Conservation (phyloP, 2,113 vertebrate species). For the Oxyura jamaicensis region DNA sequence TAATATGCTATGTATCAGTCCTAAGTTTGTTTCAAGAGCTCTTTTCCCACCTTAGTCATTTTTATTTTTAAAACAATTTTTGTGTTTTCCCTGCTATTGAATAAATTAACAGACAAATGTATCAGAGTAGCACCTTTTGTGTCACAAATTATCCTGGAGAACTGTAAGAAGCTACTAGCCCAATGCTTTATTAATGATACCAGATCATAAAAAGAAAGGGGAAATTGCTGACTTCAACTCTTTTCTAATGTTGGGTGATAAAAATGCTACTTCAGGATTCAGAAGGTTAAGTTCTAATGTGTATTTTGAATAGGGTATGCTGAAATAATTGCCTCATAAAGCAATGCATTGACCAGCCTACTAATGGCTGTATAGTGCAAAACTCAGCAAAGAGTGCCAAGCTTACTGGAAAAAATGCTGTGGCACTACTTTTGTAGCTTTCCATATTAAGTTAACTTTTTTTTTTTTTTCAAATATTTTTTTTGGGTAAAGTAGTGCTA, state of each 20-base stretch:
- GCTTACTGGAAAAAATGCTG: conserved; percentile 88
- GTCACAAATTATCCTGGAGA: conserved; percentile 86
- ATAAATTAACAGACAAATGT: conserved; percentile 86
- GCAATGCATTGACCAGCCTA: conserved; percentile 87
- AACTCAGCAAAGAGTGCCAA: conserved; percentile 88
- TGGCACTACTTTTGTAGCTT: conserved; percentile 76
- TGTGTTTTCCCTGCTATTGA: conserved; percentile 61
- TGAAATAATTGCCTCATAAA: conserved; percentile 94
- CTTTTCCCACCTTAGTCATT: conserved; percentile 15
- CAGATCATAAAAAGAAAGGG: conserved; percentile 83
- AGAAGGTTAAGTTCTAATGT: conserved; percentile 96
- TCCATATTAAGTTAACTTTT: conserved; percentile 71
- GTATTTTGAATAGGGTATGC: conserved; percentile 92
- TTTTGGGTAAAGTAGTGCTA: neutral
- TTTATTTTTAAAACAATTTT: conserved; percentile 72
- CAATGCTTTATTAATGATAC: conserved; percentile 92
- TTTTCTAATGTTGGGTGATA: conserved; percentile 91
- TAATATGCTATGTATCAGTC: neutral
- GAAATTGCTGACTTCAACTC: conserved; percentile 86
- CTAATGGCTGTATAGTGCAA: conserved; percentile 86
- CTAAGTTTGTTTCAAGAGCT: neutral
- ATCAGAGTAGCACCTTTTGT: conserved; percentile 77
- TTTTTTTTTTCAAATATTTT: conserved; percentile 10
- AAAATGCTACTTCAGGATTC: conserved; percentile 92
- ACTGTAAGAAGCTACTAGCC: conserved; percentile 78